Conservation (phyloP, 2,888 invertebrate species). For the Mongoloraphidia duomilia region DNA sequence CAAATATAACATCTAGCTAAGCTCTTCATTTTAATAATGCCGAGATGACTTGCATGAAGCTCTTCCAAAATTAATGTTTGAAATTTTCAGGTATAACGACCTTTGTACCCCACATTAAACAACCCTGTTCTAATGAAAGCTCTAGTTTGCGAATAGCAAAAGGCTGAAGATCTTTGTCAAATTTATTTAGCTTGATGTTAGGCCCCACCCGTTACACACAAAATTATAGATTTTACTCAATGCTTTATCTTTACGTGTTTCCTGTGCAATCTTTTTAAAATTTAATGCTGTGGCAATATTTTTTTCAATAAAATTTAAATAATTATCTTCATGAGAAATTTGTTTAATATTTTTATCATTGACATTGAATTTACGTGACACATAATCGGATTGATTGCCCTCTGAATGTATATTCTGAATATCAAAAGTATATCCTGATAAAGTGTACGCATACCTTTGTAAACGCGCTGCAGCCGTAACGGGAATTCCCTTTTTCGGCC, state of each 20-base stretch:
- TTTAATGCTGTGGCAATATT: not conserved
- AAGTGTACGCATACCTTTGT: slow-evolving; percentile 15
- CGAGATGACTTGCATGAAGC: not conserved
- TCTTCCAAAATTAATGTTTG: not conserved
- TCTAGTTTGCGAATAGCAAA: not conserved
- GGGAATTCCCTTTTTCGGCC: slow-evolving; percentile 14
- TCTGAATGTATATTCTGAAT: slow-evolving; percentile 10
- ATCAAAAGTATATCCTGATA: slow-evolving; percentile 14
- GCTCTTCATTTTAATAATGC: not conserved
- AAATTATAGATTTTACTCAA: not conserved
- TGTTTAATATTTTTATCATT: slow-evolving; percentile 3
- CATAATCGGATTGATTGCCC: slow-evolving; percentile 12
- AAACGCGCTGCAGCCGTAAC: slow-evolving; percentile 13
- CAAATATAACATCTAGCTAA: not conserved
- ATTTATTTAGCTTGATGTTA: not conserved
- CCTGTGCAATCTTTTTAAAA: not conserved
- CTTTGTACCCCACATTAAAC: not conserved
- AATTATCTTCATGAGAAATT: not conserved
- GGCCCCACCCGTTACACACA: too few species aligned
- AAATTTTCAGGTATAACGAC: not conserved
- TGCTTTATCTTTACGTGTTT: not conserved
- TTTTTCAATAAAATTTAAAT: not conserved
- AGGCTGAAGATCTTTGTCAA: not conserved
- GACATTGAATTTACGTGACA: slow-evolving; percentile 10
- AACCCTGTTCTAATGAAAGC: not conserved